Evolutionary conservation across 92 coral and sea anemone genomes (phyloP).

Genomic region (Plumapathes pennacea): DNA sequence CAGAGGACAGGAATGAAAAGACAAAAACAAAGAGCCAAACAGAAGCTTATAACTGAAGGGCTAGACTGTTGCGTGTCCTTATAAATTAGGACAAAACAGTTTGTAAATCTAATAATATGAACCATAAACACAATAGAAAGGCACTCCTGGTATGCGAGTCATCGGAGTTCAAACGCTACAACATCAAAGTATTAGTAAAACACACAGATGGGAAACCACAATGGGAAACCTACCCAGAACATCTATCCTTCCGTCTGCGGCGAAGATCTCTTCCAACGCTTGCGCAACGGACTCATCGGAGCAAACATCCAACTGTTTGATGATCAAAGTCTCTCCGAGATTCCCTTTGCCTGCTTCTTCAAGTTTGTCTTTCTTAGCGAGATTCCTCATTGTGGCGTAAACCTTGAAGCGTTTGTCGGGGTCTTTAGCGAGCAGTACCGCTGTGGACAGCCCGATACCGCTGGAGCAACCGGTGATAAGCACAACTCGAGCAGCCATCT

Average conservation of each 20-base stretch:
- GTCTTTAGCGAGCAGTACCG: slow-evolving; percentile 81
- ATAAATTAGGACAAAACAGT: no score
- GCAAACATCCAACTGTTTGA: slow-evolving; percentile 76
- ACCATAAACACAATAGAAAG: no score
- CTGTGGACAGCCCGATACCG: slow-evolving; percentile 85
- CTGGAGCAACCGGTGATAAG: slow-evolving; percentile 89
- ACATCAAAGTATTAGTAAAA: no score
- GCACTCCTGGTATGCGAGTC: no score
- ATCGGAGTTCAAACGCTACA: no score
- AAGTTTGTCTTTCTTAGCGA: slow-evolving; percentile 61
- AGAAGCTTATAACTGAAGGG: no score
- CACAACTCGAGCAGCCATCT: slow-evolving; percentile 72
- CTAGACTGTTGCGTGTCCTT: no score
- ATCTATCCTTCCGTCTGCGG: slow-evolving; percentile 74
- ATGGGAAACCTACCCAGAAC: slow-evolving; percentile 62
- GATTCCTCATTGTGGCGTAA: slow-evolving; percentile 87
- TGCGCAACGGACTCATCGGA: slow-evolving; percentile 81
- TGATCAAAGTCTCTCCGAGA: slow-evolving; percentile 71
- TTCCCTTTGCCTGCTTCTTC: slow-evolving; percentile 64
- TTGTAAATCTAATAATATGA: no score
- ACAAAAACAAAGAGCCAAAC: no score
- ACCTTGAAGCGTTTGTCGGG: slow-evolving; percentile 86
- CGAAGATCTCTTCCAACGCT: slow-evolving; percentile 66
- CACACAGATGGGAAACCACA: not conserved
- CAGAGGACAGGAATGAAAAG: no score